Percentiles rank a stretch among this genome's conserved stretches.
These are phyloP conservation scores for Tromatobia lineatoria DNA, from an alignment of 2,888 invertebrate species.

Conservation along the genomic window DNA sequence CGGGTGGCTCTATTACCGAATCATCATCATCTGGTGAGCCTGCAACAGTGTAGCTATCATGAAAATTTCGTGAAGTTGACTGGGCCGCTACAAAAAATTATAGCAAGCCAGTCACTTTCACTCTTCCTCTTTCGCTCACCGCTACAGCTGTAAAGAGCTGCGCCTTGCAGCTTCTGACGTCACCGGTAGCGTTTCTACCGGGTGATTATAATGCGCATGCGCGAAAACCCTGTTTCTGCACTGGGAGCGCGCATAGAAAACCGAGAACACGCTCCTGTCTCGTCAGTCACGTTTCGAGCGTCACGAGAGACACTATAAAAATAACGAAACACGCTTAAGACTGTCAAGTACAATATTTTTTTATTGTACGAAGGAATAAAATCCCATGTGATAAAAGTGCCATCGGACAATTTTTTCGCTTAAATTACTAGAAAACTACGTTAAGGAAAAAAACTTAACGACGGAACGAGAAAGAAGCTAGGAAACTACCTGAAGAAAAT, in stretches of 20 bases:
- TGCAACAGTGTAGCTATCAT: not conserved
- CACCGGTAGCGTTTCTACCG: not conserved
- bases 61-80: constrained; percentile 20
- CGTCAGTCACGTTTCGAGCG: constrained; percentile 66
- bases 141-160: too few relatives aligned
- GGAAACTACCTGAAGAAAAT: too few relatives aligned
- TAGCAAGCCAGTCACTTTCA: constrained; percentile 7
- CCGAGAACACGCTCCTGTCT: constrained; percentile 54
- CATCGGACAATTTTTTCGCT: too few relatives aligned
- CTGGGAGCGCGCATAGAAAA: constrained; percentile 63
- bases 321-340: not conserved
- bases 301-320: constrained; percentile 32
- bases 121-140: not conserved
- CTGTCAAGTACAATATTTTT: not conserved
- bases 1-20: constrained; percentile 17
- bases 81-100: not conserved
- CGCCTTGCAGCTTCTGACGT: not conserved
- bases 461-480: too few relatives aligned
- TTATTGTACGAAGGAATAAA: not conserved
- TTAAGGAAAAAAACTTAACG: too few relatives aligned
- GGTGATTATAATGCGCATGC: constrained; percentile 51
- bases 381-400: not conserved
- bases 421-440: too few relatives aligned
- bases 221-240: constrained; percentile 54
- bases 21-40: constrained; percentile 17